These are phyloP conservation scores for Callinectes sapidus DNA, from an alignment of 2,888 invertebrate genomes.

Conservation along the genomic window DNA sequence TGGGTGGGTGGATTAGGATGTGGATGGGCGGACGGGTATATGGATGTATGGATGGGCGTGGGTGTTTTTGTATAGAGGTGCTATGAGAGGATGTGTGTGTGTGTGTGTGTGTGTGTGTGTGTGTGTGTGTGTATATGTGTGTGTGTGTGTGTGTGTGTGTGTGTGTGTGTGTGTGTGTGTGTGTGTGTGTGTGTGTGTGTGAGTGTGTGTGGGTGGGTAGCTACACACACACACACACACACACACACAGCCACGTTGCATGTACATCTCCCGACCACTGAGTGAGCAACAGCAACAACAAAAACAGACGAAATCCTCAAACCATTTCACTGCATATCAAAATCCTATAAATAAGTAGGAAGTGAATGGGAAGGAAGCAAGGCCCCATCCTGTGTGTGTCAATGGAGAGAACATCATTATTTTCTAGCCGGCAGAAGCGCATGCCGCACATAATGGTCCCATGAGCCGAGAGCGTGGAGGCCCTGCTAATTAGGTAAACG, in stretches of 20 bases:
- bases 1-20: not conserved
- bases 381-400: not conserved
- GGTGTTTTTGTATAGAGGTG: not conserved
- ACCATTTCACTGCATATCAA: not conserved
- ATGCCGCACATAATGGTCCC: not conserved
- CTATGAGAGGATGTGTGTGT: not conserved
- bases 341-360: not conserved
- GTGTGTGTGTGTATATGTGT: too few species aligned
- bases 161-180: too few species aligned
- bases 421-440: not conserved
- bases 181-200: too few species aligned
- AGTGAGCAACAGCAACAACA: too few species aligned
- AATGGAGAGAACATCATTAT: slow-evolving; percentile 22
- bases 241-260: too few species aligned
- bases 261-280: too few species aligned
- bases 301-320: not conserved
- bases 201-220: too few species aligned
- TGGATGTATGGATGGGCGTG: not conserved
- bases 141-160: too few species aligned
- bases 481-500: not conserved
- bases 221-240: too few species aligned
- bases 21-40: not conserved
- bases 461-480: not conserved
- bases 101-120: too few species aligned
- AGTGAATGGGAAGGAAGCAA: not conserved